Evolutionary conservation across 2,113 vertebrate genomes (phyloP), one percentile per base, ranked within the genome.

Genomic region (Ochotona curzoniae): DNA sequence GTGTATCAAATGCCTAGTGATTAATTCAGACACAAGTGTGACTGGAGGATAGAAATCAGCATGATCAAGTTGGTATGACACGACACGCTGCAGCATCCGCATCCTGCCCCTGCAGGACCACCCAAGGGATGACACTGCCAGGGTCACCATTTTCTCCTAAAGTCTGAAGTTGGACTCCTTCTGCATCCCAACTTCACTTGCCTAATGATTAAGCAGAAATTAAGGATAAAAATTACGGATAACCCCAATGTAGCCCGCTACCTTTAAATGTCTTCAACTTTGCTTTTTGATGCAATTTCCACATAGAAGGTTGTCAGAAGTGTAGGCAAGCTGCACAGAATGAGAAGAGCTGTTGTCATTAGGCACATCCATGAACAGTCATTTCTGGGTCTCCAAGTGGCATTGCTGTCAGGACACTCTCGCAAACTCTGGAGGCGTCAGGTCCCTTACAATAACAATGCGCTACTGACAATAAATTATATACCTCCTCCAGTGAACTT

Each of bases 21-120:
- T 97, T 97, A 96, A 96, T 96, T 96, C 92, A 98, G 94, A 97
- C 97, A 96, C 93, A 97, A 96, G 97, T 97, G 93, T 97, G 97
- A 97, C 96, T 96, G 75, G 90, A 94, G 93, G 54, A 93, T 92
- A 94, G 91, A 95, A 86, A 96, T 87, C 97, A 91, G 86, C 89
- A 47, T 95, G 87, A 96, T 95, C 84, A 90, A 96, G 97, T 96
- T 44, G 25, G 76, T 66, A 8, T 35, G 67, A n/a, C n/a, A n/a
- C n/a, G n/a, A n/a, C n/a, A n/a, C n/a, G n/a, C n/a, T n/a, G n/a
- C 25, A 47, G 26, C 4, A 10, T 7, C 28, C 57, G 74, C 63
- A 44, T 6, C 38, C 54, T 10, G 60, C 17, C 4, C 9, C 60
- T 47, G 47, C 4, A 4, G 2, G 28, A 28, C 3, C 3, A 8